A percentile compares a stretch with the other conserved stretches of the same genome.
phyloP scores from a whole-genome alignment of 2,888 invertebrate genomes.

The Drosophila austrosaltans region DNA sequence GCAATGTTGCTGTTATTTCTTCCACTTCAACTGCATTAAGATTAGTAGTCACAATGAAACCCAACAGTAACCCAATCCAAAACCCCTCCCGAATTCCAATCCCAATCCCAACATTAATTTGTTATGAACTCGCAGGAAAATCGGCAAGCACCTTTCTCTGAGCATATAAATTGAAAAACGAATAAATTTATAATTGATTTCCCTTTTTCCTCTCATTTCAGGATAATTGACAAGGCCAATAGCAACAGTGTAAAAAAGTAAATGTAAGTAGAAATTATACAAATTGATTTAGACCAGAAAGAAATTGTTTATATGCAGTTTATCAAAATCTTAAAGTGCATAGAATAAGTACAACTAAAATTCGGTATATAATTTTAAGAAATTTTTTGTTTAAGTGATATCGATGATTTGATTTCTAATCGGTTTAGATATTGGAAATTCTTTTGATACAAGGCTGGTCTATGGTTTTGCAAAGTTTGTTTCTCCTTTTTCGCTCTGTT shows the following conservation, averaged over 20 bases:
- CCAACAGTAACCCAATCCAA: not conserved
- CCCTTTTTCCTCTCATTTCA: not conserved
- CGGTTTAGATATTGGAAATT: no score
- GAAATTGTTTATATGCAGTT: no score
- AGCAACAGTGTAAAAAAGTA: not conserved
- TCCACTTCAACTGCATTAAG: slow-evolving; percentile 27
- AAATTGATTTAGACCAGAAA: not conserved
- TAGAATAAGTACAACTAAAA: no score
- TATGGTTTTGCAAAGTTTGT: no score
- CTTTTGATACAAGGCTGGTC: no score
- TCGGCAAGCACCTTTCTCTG: not conserved
- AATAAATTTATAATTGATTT: slow-evolving; percentile 34
- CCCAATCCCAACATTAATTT: not conserved
- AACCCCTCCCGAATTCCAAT: not conserved
- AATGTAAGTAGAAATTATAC: not conserved
- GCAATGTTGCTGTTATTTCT: slow-evolving; percentile 15
- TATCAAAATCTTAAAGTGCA: no score
- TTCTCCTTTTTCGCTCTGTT: no score
- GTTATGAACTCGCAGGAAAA: not conserved
- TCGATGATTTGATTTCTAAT: no score
- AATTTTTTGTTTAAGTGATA: no score
- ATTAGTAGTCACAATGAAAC: slow-evolving; percentile 33
- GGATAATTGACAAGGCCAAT: slow-evolving; percentile 5
- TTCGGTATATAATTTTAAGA: no score
- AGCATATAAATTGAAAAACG: not conserved